Conservation (phyloP, 1,140 invertebrate species). For the Achatina immaculata region DNA sequence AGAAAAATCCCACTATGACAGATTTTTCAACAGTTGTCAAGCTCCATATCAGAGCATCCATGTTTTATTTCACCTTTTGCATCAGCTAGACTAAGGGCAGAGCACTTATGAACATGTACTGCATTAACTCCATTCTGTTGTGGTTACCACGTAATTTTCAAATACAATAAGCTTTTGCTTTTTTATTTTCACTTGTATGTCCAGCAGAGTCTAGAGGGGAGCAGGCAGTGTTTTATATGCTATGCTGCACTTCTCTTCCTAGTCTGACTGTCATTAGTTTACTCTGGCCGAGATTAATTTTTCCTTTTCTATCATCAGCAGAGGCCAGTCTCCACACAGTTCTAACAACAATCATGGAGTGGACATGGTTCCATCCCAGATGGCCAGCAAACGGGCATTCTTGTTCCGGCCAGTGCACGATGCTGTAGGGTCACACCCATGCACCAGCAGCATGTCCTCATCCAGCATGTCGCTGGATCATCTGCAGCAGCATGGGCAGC, state of each 20-base stretch:
- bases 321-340: conserved; percentile 12
- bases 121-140: too few species aligned
- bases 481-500: conserved; percentile 29
- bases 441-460: conserved; percentile 26
- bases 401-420: conserved; percentile 33
- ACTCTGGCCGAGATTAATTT: neutral
- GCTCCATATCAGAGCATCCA: too few species aligned
- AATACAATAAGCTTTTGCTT: too few species aligned
- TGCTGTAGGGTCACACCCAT: conserved; percentile 18
- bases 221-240: conserved; percentile 55
- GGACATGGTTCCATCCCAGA: conserved; percentile 1
- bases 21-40: too few species aligned
- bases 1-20: too few species aligned
- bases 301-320: neutral
- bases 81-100: too few species aligned
- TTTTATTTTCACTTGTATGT: conserved; percentile 57
- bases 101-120: too few species aligned
- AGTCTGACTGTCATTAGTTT: neutral
- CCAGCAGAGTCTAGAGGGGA: conserved; percentile 61
- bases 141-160: too few species aligned
- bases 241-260: neutral
- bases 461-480: conserved; percentile 24
- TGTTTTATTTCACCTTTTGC: too few species aligned
- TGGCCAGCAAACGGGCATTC: conserved; percentile 28
- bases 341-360: neutral